Base-by-base conservation (phyloP, 2,113 vertebrate genomes). In the Chionis minor region DNA sequence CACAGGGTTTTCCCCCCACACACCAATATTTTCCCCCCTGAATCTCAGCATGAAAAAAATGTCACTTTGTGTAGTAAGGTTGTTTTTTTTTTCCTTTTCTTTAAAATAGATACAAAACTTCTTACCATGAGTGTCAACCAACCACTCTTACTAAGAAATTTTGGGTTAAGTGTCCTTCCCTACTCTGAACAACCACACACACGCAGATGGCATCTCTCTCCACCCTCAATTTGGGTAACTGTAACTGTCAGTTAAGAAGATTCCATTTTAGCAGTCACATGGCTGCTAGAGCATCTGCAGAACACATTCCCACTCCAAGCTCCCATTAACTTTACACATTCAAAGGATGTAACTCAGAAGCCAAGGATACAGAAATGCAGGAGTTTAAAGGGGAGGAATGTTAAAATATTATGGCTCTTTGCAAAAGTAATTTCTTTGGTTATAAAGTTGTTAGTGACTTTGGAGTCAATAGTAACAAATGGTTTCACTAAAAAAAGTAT, bases 1-100 rank as follows among this genome's bases (percentile, higher is more conserved):
- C 4, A 3, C 1, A 2, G 14, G 6, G 4, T 1, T 55, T 67
- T 42, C 16, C 10, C 6, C 6, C 45, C 45, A 14, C 6, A 16
- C 45, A 14, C 49, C 14, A 8, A 2, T 10, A 35, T 30, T 63
- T 40, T 0, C 4, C 6, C 7, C 18, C 14, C 17, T 8, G 2
- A 87, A 82, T 35, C 40, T 51, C 58, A 40, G 4, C 18, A 58
- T 20, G 28, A 88, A 88, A 14, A 79, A 84, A 42, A 38, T 0
- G 3, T 35, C 49, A n/a, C 51, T 58, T 42, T 14, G 38, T 33
- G 27, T 14, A 67, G 5, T 9, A 42, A 56, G 19, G 16, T 8
- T 62, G 38, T 12, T 66, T 23, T 38, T 17, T 6, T 20, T 22
- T 20, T 10, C 49, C 49, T 49, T 30, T 71, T 11, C 13, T 45